Base-by-base conservation (phyloP, 2,797 vertebrate genomes). In the Prunella strophiata region DNA sequence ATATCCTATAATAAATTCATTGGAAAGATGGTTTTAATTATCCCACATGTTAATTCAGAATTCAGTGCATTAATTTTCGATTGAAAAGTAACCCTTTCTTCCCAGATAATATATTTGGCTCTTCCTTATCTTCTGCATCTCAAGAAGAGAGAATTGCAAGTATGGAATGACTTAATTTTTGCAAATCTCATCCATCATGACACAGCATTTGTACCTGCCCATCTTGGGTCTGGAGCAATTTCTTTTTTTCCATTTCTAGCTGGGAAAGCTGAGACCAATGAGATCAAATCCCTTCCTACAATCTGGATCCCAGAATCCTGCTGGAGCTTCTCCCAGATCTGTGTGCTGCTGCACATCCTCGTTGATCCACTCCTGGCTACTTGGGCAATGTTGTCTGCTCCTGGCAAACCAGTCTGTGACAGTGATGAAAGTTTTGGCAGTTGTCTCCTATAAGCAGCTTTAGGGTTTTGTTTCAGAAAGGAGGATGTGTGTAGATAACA, bases 1-100 rank as follows among this genome's bases (percentile, higher is more conserved):
- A 97, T 98, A 97, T 93, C 94, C 96, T 96, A 93, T 98, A 97
- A 98, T 98, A 98, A 98, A 98, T 98, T 98, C 97, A 97, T 97
- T 96, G 97, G 97, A 97, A 98, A 97, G 98, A 98, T 98, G 97
- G 97, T 96, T 98, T 98, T 98, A 98, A 98, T 98, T 98, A 98
- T 98, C 95, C 73, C 94, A 95, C 92, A 95, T 95, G 96, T 98
- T 98, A 97, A 97, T 97, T 97, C 95, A 77, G 91, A 95, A 91
- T 79, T 84, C 82, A 82, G 92, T 84, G 61, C 85, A 91, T 96
- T 97, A 78, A 67, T 94, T 88, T 59, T 94, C 52, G 11, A 93
- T 95, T 85, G 79, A 82, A 94, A 95, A 94, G 65, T 96, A 96
- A 94, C 96, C 95, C 97, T 95, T 97, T 96, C 80, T 92, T 95